These are phyloP conservation scores for Phragmatobia fuliginosa DNA, from an alignment of 2,888 invertebrate species.

Conservation along the genomic window DNA sequence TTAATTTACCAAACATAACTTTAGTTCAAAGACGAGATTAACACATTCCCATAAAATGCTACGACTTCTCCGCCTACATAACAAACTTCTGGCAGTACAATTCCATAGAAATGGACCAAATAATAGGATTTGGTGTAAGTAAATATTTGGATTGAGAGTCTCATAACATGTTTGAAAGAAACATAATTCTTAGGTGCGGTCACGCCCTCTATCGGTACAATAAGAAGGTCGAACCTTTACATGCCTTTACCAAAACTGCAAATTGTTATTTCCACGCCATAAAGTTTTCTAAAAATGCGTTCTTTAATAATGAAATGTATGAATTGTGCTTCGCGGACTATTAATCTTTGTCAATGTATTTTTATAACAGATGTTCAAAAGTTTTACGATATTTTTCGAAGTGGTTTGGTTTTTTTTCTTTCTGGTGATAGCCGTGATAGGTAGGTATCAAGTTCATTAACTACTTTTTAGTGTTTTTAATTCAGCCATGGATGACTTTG, in stretches of 20 bases:
- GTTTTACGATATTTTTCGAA: constrained; percentile 53
- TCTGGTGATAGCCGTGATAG: neutral
- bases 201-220: constrained; percentile 80
- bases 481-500: neutral
- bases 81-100: constrained; percentile 17
- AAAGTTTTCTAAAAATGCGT: constrained; percentile 75
- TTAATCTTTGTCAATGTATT: constrained; percentile 79
- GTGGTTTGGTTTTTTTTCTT: constrained; percentile 34
- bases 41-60: constrained; percentile 19
- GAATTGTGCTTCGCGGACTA: constrained; percentile 64
- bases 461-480: neutral
- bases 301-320: constrained; percentile 62
- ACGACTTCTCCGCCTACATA: constrained; percentile 38
- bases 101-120: constrained; percentile 47
- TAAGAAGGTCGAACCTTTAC: constrained; percentile 61
- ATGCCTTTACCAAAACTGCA: constrained; percentile 67
- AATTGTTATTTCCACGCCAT: constrained; percentile 85
- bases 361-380: constrained; percentile 65
- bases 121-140: constrained; percentile 73
- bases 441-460: neutral
- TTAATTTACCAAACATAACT: neutral
- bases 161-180: constrained; percentile 75
- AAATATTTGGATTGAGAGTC: constrained; percentile 82
- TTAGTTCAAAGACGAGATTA: constrained; percentile 11
- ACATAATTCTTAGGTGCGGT: constrained; percentile 66